Evolutionary conservation across 1,140 invertebrate genomes (phyloP).

Genomic region (Drosophila grimshawi): DNA sequence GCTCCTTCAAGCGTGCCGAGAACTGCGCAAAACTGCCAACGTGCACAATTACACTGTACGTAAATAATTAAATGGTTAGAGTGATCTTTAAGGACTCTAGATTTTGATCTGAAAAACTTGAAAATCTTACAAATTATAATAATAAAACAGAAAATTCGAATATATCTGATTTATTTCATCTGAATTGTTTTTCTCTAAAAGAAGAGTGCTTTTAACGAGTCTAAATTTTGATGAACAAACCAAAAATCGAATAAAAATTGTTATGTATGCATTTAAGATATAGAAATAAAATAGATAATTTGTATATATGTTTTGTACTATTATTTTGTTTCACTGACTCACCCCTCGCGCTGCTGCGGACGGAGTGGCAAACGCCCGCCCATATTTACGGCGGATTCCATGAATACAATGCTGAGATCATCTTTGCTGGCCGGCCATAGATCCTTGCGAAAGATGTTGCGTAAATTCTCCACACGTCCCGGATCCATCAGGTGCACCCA

Average conservation of each 20-base stretch:
- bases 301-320: no score
- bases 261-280: no score
- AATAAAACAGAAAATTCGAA: no score
- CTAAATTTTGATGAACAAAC: no score
- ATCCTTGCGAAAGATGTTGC: slow-evolving; percentile 89
- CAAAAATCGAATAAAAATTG: no score
- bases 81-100: no score
- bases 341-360: slow-evolving; percentile 95
- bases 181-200: no score
- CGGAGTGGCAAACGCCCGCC: slow-evolving; percentile 92
- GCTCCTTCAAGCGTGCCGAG: slow-evolving; percentile 89
- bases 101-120: no score
- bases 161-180: no score
- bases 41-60: slow-evolving; percentile 90
- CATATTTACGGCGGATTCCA: slow-evolving; percentile 92
- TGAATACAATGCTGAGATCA: slow-evolving; percentile 92
- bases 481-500: slow-evolving; percentile 84
- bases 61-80: neutral
- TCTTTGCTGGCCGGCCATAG: slow-evolving; percentile 87
- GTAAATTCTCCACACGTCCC: slow-evolving; percentile 87
- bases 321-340: slow-evolving; percentile 40
- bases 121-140: no score
- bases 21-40: slow-evolving; percentile 91
- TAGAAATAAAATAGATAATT: no score
- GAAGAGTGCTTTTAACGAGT: no score